Conservation (phyloP, 1,140 invertebrate species). For the Elymnias hypermnestra region DNA sequence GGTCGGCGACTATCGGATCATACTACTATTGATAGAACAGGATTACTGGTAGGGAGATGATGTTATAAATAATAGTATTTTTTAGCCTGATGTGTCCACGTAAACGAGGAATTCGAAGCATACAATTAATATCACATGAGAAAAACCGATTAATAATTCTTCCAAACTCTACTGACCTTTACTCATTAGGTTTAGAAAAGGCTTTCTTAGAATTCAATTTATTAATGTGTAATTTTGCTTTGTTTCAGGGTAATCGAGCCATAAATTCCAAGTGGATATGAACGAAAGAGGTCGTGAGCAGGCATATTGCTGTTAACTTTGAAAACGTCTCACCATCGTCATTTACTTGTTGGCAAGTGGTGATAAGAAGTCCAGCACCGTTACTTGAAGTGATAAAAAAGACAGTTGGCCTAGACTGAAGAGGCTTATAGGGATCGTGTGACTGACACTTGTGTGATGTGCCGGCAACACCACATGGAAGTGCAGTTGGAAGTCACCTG, state of each 20-base stretch:
- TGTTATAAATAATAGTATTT: too few species aligned
- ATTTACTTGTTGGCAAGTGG: too few species aligned
- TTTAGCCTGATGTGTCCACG: too few species aligned
- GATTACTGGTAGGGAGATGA: too few species aligned
- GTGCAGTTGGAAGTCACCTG: slow-evolving; percentile 64
- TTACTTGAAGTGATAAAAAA: slow-evolving; percentile 31
- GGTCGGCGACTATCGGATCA: too few species aligned
- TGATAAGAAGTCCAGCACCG: too few species aligned
- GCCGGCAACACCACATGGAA: slow-evolving; percentile 53
- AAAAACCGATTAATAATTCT: too few species aligned
- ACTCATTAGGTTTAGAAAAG: background rate
- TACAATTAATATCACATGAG: too few species aligned
- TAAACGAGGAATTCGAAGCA: too few species aligned
- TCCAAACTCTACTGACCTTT: too few species aligned
- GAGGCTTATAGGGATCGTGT: slow-evolving; percentile 18
- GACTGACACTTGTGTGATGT: slow-evolving; percentile 60
- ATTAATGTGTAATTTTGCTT: slow-evolving; percentile 17
- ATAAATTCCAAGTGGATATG: slow-evolving; percentile 34
- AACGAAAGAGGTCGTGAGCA: slow-evolving; percentile 29
- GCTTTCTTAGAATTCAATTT: slow-evolving; percentile 11
- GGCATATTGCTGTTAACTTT: slow-evolving; percentile 32
- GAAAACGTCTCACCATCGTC: slow-evolving; percentile 15
- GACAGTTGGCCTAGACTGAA: slow-evolving; percentile 14
- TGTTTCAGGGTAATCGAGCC: slow-evolving; percentile 43
- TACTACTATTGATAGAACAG: too few species aligned